Evolutionary conservation across 1,140 invertebrate species (phyloP).

Genomic region (Sipha flava): DNA sequence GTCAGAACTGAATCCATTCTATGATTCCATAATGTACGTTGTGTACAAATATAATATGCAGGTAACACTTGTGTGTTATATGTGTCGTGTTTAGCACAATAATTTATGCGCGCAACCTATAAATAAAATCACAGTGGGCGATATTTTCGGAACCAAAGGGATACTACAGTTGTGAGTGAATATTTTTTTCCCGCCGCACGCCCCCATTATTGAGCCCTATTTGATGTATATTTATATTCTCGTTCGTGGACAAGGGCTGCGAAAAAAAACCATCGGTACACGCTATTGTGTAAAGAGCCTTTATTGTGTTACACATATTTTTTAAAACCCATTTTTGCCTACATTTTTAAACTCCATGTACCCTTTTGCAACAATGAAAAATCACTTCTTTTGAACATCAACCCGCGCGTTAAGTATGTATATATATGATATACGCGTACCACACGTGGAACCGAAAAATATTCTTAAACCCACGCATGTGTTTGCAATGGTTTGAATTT

Average conservation of each 20-base stretch:
- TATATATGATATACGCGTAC: too few species aligned
- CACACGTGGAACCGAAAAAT: not conserved
- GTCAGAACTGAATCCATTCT: not conserved
- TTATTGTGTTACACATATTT: not conserved
- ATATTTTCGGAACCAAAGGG: not conserved
- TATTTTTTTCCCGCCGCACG: not conserved
- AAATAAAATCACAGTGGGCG: not conserved
- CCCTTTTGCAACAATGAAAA: slow-evolving; percentile 1
- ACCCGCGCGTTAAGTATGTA: not conserved
- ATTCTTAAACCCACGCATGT: too few species aligned
- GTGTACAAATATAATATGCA: not conserved
- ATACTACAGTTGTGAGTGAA: not conserved
- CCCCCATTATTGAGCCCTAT: not conserved
- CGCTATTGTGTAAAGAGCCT: not conserved
- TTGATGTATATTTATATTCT: not conserved
- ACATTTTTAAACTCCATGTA: not conserved
- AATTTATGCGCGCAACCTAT: not conserved
- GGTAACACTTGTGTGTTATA: not conserved
- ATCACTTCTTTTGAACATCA: not conserved
- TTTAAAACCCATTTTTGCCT: not conserved
- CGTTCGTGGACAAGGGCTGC: not conserved
- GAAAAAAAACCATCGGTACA: not conserved
- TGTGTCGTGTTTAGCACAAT: not conserved
- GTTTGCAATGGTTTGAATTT: too few species aligned
- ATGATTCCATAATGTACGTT: too few species aligned